A percentile compares a stretch with the other conserved stretches of the same genome.
Evolutionary conservation across 2,888 invertebrate genomes (phyloP).

Genomic region (Antitype chi): DNA sequence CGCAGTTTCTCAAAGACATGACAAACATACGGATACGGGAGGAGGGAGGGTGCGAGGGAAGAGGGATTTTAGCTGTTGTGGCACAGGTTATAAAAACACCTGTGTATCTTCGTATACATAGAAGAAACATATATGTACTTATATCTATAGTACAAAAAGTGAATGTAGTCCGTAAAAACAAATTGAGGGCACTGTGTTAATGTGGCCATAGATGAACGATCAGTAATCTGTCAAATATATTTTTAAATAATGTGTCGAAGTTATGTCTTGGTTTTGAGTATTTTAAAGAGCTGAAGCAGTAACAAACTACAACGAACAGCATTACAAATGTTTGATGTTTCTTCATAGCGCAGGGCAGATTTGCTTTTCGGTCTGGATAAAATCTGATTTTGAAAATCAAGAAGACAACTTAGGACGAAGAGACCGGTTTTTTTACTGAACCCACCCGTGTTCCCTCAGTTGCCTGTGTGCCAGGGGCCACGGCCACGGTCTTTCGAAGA

Average conservation of each 20-base stretch:
- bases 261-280: conserved; percentile 14
- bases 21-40: not conserved
- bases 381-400: not conserved
- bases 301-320: not conserved
- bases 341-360: not conserved
- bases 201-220: conserved; percentile 44
- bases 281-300: not conserved
- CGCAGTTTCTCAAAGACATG: conserved; percentile 15
- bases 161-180: conserved; percentile 19
- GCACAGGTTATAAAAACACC: not conserved
- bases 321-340: not conserved
- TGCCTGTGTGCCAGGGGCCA: no score
- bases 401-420: not conserved
- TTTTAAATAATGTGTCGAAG: conserved; percentile 21
- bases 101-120: not conserved
- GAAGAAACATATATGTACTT: not conserved
- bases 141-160: conserved; percentile 14
- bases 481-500: no score
- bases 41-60: not conserved
- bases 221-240: conserved; percentile 39
- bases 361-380: not conserved
- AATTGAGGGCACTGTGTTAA: conserved; percentile 48
- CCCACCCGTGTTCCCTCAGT: no score
- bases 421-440: no score
- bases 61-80: not conserved